Evolutionary conservation across 2,113 vertebrate species (phyloP), one percentile per base, ranked within the genome.

Genomic region (Tretioscincus oriximinensis): DNA sequence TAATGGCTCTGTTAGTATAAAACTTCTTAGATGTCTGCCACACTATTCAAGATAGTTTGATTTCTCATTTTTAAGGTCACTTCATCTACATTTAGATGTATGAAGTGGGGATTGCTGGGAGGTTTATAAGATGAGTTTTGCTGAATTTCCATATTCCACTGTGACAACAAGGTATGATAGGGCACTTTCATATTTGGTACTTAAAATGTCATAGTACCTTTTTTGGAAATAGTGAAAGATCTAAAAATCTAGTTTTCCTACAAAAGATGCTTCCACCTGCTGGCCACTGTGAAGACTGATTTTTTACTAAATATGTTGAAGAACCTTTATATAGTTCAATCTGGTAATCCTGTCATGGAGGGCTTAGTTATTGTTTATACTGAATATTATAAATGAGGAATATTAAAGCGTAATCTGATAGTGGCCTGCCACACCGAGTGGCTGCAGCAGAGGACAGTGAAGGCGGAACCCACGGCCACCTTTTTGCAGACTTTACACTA

Each of bases 231-330:
- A 14, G 41, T 29, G 29, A 0, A 9, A 24, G 24, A 77, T 7
- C 0, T 1, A 26, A 61, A 78, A 47, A 76, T 51, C n/a, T 28
- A 18, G 31, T 2, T 1, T 35, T 35, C 10, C 28, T 47, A 31
- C 80, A 86, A 84, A 45, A 49, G 69, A 80, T 80, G 82, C 82
- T 90, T 82, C 89, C 89, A 90, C 83, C 90, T 88, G 82, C 90
- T 90, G 89, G 88, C 80, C 68, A 67, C 51, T 80, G 14, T 61
- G 78, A 49, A 86, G 77, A 29, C 45, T 73, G 22, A 6, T 0
- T 1, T 24, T 1, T 76, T 51, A 1, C 78, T 41, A 41, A 41
- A 41, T 5, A 20, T 73, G 47, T 1, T 73, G 45, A 29, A 67
- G 45, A 4, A 21, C 16, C 22, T 47, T 8, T n/a, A 7, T 29